phyloP scores from a whole-genome alignment of 1,140 invertebrate genomes.

The Alviniconcha marisindica region DNA sequence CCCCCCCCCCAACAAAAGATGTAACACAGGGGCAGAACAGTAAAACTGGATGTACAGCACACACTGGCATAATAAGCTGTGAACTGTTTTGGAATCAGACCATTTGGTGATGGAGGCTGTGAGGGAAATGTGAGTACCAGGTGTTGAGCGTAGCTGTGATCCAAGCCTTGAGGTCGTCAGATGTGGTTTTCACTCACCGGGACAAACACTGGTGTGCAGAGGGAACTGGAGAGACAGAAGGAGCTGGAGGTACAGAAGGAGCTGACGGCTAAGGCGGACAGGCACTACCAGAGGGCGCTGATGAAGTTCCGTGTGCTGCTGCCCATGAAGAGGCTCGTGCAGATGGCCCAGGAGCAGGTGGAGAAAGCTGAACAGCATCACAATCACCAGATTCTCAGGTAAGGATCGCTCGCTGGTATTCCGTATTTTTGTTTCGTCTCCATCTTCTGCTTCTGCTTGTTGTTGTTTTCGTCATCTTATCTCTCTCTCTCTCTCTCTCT shows the following conservation, averaged over 20 bases:
- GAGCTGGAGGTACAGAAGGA: slow-evolving; percentile 55
- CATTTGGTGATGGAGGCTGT: no score
- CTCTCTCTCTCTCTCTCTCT: no score
- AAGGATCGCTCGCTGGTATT: slow-evolving; percentile 2
- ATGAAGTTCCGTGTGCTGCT: slow-evolving; percentile 68
- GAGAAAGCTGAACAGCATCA: slow-evolving; percentile 57
- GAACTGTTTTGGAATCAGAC: no score
- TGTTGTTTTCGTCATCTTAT: background rate
- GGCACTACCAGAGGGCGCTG: slow-evolving; percentile 61
- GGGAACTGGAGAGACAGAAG: slow-evolving; percentile 61
- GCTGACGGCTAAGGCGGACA: slow-evolving; percentile 58
- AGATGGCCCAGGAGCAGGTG: slow-evolving; percentile 53
- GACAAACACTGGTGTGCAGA: slow-evolving; percentile 39
- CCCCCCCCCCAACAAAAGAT: no score
- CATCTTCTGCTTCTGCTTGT: background rate
- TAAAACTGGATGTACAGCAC: no score
- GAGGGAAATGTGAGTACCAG: no score
- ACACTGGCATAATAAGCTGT: no score
- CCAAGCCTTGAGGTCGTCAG: no score
- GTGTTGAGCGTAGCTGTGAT: no score
- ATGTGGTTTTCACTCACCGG: no score
- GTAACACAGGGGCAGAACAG: no score
- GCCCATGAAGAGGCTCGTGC: slow-evolving; percentile 67
- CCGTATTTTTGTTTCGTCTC: background rate
- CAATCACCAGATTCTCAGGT: slow-evolving; percentile 54